phyloP scores from a whole-genome alignment of 2,888 invertebrate species.

The Pheosia gnoma region DNA sequence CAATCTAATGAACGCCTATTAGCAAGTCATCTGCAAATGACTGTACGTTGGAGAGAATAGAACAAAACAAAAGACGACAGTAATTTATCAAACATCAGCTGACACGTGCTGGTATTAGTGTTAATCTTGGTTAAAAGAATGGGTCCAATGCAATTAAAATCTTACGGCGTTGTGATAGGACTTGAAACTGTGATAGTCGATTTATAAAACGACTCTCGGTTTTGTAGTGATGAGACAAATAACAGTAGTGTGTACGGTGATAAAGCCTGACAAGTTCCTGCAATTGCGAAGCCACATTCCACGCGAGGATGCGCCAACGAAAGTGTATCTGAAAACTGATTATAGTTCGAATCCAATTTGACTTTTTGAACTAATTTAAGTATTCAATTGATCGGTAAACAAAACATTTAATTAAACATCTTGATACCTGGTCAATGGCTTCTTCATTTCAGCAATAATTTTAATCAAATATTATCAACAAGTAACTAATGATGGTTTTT shows the following conservation, averaged over 20 bases:
- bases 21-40: conserved; percentile 44
- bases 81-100: conserved; percentile 46
- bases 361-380: conserved; percentile 24
- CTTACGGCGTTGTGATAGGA: conserved; percentile 1
- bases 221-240: conserved; percentile 40
- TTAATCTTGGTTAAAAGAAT: conserved; percentile 8
- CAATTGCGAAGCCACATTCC: conserved; percentile 63
- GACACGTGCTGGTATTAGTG: conserved; percentile 34
- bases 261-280: conserved; percentile 44
- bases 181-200: conserved; percentile 4
- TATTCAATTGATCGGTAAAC: not conserved
- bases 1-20: conserved; percentile 30
- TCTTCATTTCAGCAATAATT: too few relatives aligned
- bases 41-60: conserved; percentile 31
- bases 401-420: not conserved
- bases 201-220: conserved; percentile 48
- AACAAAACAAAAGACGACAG: conserved; percentile 39
- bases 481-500: too few relatives aligned
- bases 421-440: too few relatives aligned
- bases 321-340: conserved; percentile 57
- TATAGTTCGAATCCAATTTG: conserved; percentile 24
- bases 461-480: too few relatives aligned
- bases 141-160: conserved; percentile 8
- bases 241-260: conserved; percentile 45
- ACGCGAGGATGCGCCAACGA: conserved; percentile 50